Conservation (phyloP, 2,888 invertebrate species). For the Colletes collaris region DNA sequence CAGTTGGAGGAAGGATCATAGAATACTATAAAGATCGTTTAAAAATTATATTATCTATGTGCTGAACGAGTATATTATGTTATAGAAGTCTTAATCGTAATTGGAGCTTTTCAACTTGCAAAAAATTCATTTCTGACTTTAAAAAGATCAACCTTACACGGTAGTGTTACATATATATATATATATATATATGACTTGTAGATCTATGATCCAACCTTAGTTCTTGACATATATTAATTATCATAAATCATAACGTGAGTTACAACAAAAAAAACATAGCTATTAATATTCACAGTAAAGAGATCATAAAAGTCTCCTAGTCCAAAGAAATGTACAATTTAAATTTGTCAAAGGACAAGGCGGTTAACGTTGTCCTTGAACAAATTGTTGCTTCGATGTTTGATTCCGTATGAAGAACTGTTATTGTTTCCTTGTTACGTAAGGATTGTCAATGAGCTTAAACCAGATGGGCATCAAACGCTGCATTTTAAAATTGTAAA, state of each 20-base stretch:
- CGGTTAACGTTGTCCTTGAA: conserved; percentile 66
- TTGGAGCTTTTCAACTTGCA: conserved; percentile 46
- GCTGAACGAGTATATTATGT: conserved; percentile 50
- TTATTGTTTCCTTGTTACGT: conserved; percentile 68
- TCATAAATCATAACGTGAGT: conserved; percentile 69
- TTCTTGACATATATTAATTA: conserved; percentile 61
- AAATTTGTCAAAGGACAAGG: conserved; percentile 74
- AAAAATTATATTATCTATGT: conserved; percentile 52
- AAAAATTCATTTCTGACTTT: conserved; percentile 43
- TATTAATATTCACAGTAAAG: conserved; percentile 71
- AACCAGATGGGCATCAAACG: conserved; percentile 69
- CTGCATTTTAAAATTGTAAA: conserved; percentile 29
- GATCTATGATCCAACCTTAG: conserved; percentile 64
- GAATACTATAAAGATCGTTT: conserved; percentile 52
- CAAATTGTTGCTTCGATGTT: conserved; percentile 75
- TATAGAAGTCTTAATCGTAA: conserved; percentile 55
- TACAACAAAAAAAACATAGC: conserved; percentile 64
- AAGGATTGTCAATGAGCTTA: conserved; percentile 77
- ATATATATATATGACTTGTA: conserved; percentile 15
- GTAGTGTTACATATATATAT: conserved; percentile 24
- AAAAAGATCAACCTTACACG: conserved; percentile 38
- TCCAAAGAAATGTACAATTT: conserved; percentile 72
- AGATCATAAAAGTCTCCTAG: conserved; percentile 73
- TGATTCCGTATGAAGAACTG: conserved; percentile 74
- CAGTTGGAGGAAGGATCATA: conserved; percentile 67